A percentile compares a stretch with the other conserved stretches of the same genome.
These are phyloP conservation scores for Xenops minutus DNA, from an alignment of 2,797 vertebrate genomes.

Conservation along the genomic window DNA sequence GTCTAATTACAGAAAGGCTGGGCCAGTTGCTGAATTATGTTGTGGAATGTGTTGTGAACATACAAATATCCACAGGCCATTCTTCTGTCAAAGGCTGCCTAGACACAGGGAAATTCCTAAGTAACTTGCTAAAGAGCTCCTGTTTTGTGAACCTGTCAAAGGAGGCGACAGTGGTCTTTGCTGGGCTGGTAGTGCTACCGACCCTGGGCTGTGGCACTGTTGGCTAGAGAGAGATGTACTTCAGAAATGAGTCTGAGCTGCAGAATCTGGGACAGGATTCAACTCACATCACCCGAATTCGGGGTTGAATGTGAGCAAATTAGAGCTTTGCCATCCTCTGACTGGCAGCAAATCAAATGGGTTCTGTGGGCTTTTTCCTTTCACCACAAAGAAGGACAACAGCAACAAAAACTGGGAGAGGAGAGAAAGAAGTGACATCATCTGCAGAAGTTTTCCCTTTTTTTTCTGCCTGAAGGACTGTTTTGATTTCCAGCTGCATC, in stretches of 20 bases:
- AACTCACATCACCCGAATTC: not conserved
- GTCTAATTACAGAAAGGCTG: not conserved
- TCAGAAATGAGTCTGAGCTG: not conserved
- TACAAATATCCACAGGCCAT: not conserved
- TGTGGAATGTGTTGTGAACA: not conserved
- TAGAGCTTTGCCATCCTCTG: not conserved
- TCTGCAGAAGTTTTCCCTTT: not conserved
- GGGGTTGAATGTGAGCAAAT: not conserved
- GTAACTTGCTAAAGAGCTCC: not conserved
- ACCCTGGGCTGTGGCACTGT: not conserved
- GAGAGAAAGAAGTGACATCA: not conserved
- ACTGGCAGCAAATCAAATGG: not conserved
- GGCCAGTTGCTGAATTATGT: not conserved
- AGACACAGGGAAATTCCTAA: not conserved
- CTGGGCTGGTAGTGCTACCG: not conserved
- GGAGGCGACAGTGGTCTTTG: not conserved
- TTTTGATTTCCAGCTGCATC: constrained; percentile 18
- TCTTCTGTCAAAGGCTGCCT: not conserved
- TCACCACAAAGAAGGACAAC: not conserved
- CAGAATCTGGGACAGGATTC: not conserved
- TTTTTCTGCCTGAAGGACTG: not conserved
- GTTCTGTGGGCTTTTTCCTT: not conserved
- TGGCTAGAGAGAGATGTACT: not conserved
- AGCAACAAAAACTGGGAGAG: not conserved
- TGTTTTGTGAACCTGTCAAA: not conserved